These are phyloP conservation scores for Drosophila pseudotalamancana DNA, from an alignment of 2,888 invertebrate species.

Conservation along the genomic window DNA sequence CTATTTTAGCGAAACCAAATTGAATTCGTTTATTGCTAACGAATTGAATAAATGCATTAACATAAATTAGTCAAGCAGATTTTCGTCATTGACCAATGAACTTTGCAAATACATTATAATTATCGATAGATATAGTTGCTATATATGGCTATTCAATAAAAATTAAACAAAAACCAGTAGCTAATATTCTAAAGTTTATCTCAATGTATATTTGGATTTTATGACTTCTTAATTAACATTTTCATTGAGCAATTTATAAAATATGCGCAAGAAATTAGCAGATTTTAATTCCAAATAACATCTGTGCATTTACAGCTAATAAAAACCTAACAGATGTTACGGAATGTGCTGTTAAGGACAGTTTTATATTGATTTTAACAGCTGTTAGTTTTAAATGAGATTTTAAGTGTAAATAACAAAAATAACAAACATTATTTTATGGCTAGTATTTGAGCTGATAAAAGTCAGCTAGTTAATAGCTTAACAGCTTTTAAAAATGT, in stretches of 20 bases:
- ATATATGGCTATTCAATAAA: not conserved
- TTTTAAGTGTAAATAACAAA: not conserved
- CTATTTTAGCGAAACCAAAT: conserved; percentile 33
- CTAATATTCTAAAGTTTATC: conserved; percentile 18
- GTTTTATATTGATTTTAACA: not conserved
- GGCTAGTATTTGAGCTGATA: no score
- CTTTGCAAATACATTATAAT: conserved; percentile 4
- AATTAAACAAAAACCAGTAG: conserved; percentile 36
- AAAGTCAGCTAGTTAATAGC: no score
- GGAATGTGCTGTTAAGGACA: not conserved
- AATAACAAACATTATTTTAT: no score
- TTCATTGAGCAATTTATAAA: conserved; percentile 1
- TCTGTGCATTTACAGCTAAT: not conserved
- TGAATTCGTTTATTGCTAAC: conserved; percentile 9
- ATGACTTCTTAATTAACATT: conserved; percentile 23
- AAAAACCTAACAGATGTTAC: not conserved
- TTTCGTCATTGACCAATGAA: conserved; percentile 15
- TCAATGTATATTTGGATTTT: conserved; percentile 6
- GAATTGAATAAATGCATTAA: conserved; percentile 13
- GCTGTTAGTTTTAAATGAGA: not conserved
- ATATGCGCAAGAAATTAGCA: conserved; percentile 6
- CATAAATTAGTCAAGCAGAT: conserved; percentile 39
- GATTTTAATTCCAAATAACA: not conserved
- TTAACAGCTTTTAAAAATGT: no score
- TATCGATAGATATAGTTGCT: not conserved